These are phyloP conservation scores for Apodemia mormo DNA, from an alignment of 2,888 invertebrate genomes.

Conservation along the genomic window DNA sequence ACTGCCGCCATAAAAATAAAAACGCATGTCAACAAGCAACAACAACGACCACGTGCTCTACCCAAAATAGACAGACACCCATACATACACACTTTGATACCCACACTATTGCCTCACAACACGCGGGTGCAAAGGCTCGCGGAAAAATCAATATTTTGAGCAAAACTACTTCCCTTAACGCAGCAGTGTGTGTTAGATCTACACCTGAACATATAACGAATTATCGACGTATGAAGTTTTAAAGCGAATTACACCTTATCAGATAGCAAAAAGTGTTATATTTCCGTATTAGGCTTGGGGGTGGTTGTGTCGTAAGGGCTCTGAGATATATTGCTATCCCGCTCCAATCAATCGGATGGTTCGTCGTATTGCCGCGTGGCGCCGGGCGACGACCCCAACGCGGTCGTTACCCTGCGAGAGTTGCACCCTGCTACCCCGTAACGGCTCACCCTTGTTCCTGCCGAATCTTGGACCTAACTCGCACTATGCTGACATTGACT, in stretches of 20 bases:
- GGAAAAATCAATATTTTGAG: conserved; percentile 82
- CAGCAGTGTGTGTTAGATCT: conserved; percentile 63
- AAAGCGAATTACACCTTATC: conserved; percentile 64
- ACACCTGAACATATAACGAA: conserved; percentile 44
- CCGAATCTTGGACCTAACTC: conserved; percentile 71
- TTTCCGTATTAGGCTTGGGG: conserved; percentile 56
- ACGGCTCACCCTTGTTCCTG: conserved; percentile 69
- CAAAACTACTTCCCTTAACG: conserved; percentile 78
- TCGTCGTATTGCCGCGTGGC: conserved; percentile 75
- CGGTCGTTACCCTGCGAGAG: conserved; percentile 76
- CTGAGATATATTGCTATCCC: conserved; percentile 60
- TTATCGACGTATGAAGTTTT: conserved; percentile 39
- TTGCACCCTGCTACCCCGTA: conserved; percentile 78
- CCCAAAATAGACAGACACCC: conserved; percentile 68
- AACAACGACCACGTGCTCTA: conserved; percentile 77
- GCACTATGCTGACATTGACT: conserved; percentile 75
- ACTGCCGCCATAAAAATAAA: conserved; percentile 73
- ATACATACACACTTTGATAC: conserved; percentile 37
- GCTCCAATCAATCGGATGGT: conserved; percentile 77
- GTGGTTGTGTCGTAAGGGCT: conserved; percentile 71
- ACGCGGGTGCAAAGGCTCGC: conserved; percentile 62
- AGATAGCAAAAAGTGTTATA: conserved; percentile 58
- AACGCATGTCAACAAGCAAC: conserved; percentile 78
- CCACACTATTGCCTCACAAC: conserved; percentile 32
- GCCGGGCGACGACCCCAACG: conserved; percentile 73